Conservation (phyloP, 2,113 vertebrate genomes). For the Ageneiosus marmoratus region DNA sequence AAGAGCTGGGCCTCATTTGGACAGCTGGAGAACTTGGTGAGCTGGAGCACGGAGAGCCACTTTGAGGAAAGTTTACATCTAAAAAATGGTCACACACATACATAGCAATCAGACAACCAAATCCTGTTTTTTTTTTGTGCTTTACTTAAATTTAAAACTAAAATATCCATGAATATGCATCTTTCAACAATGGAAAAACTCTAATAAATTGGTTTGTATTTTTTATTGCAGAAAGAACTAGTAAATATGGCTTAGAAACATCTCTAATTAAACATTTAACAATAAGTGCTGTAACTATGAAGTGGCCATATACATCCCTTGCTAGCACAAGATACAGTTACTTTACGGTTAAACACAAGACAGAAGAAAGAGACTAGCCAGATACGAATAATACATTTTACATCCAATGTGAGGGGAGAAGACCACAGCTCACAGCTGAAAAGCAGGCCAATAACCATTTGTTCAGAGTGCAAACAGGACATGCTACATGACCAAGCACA, state of each 20-base stretch:
- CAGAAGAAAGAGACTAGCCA: neutral
- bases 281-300: neutral
- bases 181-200: neutral
- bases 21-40: conserved; percentile 88
- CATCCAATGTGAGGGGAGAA: neutral
- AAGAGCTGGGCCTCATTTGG: conserved; percentile 90
- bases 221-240: neutral
- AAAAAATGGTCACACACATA: conserved; percentile 53
- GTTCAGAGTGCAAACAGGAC: neutral
- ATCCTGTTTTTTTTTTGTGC: neutral
- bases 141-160: neutral
- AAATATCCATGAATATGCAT: neutral
- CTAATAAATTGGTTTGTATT: neutral
- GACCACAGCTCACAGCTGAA: neutral
- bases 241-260: neutral
- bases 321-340: neutral
- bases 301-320: neutral
- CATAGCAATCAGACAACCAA: neutral
- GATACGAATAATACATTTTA: neutral
- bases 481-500: neutral
- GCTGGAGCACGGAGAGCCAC: conserved; percentile 87
- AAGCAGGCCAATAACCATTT: too few species aligned
- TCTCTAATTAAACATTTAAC: neutral
- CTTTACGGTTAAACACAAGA: too few species aligned
- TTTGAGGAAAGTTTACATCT: conserved; percentile 87